A percentile compares a stretch with the other conserved stretches of the same genome.
These are phyloP conservation scores for Gryllus longicercus DNA, from an alignment of 2,888 invertebrate genomes.

Conservation along the genomic window DNA sequence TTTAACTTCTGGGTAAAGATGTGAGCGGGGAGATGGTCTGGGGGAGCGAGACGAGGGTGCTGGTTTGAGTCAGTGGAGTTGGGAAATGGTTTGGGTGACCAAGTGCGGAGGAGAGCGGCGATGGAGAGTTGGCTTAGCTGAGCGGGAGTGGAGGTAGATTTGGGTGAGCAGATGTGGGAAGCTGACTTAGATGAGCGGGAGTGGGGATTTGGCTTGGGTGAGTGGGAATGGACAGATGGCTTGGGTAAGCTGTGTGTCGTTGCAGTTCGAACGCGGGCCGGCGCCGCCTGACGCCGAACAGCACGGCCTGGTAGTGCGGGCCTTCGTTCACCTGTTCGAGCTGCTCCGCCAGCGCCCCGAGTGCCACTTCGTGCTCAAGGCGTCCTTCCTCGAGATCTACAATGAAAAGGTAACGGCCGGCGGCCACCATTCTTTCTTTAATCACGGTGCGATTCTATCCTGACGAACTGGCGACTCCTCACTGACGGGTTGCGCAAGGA, in stretches of 20 bases:
- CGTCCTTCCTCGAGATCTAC: conserved; percentile 93
- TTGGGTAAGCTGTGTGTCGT: conserved; percentile 24
- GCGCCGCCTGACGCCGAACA: conserved; percentile 63
- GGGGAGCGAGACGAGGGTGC: no score
- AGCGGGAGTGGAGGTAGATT: no score
- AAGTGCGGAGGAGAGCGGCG: not conserved
- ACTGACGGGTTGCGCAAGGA: no score
- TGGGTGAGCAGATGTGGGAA: no score
- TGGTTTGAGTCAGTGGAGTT: not conserved
- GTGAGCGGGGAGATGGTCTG: no score
- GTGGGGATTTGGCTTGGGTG: no score
- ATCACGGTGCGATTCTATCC: no score
- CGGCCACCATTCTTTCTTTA: no score
- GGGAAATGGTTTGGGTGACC: not conserved
- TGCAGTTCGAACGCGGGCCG: conserved; percentile 62
- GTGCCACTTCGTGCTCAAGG: conserved; percentile 79
- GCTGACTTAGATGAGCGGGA: no score
- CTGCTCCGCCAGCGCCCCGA: conserved; percentile 73
- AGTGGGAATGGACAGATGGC: not conserved
- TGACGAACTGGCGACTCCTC: no score
- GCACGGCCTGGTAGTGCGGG: conserved; percentile 85
- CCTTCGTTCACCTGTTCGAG: conserved; percentile 85
- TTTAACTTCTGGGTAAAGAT: no score
- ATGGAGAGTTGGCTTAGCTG: no score
- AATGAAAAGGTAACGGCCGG: conserved; percentile 78